phyloP scores from a whole-genome alignment of 2,797 vertebrate genomes.

The Ataeniobius toweri region DNA sequence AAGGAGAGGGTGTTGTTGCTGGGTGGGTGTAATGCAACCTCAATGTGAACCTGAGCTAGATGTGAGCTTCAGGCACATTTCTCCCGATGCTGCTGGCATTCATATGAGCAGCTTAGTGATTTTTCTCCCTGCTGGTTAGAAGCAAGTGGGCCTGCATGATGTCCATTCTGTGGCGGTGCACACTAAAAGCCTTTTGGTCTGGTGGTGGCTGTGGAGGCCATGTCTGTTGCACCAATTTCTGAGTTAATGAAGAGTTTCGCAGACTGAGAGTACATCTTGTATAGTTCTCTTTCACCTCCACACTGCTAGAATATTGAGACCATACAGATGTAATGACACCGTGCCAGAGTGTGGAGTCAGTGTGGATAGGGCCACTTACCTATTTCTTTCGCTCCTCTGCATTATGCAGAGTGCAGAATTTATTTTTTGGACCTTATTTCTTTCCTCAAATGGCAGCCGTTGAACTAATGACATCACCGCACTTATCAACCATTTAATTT shows the following conservation, averaged over 20 bases:
- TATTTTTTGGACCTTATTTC: slow-evolving; percentile 43
- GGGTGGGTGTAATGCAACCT: slow-evolving; percentile 68
- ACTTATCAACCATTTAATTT: slow-evolving; percentile 61
- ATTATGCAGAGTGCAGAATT: slow-evolving; percentile 51
- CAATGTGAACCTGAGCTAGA: slow-evolving; percentile 75
- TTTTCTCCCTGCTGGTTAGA: slow-evolving; percentile 49
- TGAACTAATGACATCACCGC: slow-evolving; percentile 67
- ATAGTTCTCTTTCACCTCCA: slow-evolving; percentile 31
- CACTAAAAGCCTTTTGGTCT: slow-evolving; percentile 47
- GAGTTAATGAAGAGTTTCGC: slow-evolving; percentile 44
- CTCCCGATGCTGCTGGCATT: slow-evolving; percentile 59
- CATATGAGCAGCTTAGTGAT: slow-evolving; percentile 64
- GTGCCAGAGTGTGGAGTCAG: slow-evolving; percentile 22
- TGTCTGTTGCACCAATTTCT: slow-evolving; percentile 46
- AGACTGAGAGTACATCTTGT: slow-evolving; percentile 12
- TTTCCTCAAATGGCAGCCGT: slow-evolving; percentile 58
- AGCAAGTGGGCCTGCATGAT: slow-evolving; percentile 43
- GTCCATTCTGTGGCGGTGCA: slow-evolving; percentile 51
- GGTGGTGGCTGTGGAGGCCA: slow-evolving; percentile 37
- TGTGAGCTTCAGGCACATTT: slow-evolving; percentile 64
- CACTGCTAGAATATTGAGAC: slow-evolving; percentile 32
- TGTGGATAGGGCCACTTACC: slow-evolving; percentile 36
- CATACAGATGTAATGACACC: slow-evolving; percentile 34
- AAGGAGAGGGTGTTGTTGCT: slow-evolving; percentile 48
- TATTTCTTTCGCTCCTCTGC: slow-evolving; percentile 16